A percentile compares a stretch with the other conserved stretches of the same genome.
Conservation (phyloP, 2,797 vertebrate species). For the Brachyrhaphis roseni region DNA sequence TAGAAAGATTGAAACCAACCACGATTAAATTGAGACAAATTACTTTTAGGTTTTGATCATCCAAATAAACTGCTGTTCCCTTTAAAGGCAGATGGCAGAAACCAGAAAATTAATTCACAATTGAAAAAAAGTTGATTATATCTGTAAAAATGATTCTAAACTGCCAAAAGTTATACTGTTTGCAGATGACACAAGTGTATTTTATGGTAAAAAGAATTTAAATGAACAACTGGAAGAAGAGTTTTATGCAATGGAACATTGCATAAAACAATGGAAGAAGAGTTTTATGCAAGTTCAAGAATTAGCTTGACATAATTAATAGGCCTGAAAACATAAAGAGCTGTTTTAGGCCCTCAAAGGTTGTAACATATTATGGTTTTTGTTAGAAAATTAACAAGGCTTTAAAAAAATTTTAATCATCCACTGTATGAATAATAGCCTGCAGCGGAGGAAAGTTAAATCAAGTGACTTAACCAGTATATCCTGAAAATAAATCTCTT, state of each 20-base stretch:
- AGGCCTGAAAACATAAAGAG: background rate
- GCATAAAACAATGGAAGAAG: too few species aligned
- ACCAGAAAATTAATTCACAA: background rate
- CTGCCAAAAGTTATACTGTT: background rate
- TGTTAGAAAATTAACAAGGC: background rate
- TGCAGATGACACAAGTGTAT: background rate
- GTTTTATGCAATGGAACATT: too few species aligned
- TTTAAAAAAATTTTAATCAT: fast-evolving
- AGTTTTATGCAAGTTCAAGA: background rate
- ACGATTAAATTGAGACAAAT: background rate
- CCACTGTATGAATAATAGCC: background rate
- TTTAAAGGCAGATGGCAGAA: background rate
- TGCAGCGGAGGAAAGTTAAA: background rate
- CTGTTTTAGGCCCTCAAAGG: background rate
- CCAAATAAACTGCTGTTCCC: background rate
- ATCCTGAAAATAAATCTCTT: background rate
- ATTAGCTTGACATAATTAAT: background rate
- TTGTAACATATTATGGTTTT: background rate
- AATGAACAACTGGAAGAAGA: background rate
- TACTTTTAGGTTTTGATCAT: background rate
- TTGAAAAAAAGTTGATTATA: background rate
- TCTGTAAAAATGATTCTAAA: background rate
- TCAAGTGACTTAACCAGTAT: background rate
- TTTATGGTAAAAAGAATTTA: background rate
- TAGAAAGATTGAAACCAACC: background rate